Conservation (phyloP, 2,797 vertebrate genomes). For the Pteropus rufus region DNA sequence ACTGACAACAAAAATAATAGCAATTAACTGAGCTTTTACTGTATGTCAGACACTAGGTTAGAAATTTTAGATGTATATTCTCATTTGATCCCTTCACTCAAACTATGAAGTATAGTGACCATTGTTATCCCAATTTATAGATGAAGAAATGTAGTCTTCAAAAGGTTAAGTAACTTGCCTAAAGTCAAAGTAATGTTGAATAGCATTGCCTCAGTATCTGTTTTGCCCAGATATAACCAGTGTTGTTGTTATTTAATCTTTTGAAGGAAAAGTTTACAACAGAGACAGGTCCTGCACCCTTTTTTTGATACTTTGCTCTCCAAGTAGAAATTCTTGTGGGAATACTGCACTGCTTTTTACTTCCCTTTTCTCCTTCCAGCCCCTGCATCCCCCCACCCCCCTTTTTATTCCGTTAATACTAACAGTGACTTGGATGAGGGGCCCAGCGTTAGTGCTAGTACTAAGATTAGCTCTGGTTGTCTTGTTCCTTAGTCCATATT, state of each 20-base stretch:
- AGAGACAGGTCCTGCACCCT: background rate
- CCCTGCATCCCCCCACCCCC: background rate
- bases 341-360: background rate
- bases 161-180: background rate
- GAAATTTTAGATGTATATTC: background rate
- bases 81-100: background rate
- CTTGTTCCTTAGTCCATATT: background rate
- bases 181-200: background rate
- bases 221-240: background rate
- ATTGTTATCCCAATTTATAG: background rate
- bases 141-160: background rate
- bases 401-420: background rate
- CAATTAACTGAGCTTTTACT: background rate
- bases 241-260: background rate
- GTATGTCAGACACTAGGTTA: background rate
- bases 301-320: background rate
- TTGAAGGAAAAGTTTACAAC: background rate
- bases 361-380: background rate
- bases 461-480: background rate
- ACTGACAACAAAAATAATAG: background rate
- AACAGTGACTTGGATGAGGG: background rate
- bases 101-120: background rate
- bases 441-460: background rate
- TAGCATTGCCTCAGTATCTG: background rate
- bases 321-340: background rate